Conservation (phyloP, 2,888 invertebrate genomes). For the Sycophila texana region DNA sequence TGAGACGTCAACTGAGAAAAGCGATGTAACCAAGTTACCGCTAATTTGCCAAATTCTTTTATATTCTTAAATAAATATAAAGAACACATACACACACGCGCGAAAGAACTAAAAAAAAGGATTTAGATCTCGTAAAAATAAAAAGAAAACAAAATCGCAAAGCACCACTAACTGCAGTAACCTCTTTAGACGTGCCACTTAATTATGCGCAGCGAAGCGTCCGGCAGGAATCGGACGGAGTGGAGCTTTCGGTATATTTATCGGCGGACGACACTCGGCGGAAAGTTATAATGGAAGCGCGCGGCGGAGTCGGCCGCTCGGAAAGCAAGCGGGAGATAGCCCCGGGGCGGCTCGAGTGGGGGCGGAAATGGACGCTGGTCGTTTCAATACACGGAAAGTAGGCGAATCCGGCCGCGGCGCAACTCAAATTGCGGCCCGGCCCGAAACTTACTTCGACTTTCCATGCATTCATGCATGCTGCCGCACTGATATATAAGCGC, state of each 20-base stretch:
- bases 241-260: constrained; percentile 33
- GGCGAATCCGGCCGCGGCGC: constrained; percentile 31
- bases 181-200: too few species aligned
- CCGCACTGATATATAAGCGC: not conserved
- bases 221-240: too few species aligned
- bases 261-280: constrained; percentile 11
- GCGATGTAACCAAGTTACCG: too few species aligned
- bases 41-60: too few species aligned
- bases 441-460: constrained; percentile 7
- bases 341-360: not conserved
- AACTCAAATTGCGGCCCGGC: constrained; percentile 47
- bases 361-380: constrained; percentile 50
- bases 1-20: too few species aligned
- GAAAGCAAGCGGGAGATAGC: constrained; percentile 14
- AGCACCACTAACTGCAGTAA: too few species aligned
- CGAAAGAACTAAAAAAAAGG: too few species aligned
- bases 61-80: too few species aligned
- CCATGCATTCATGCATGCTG: not conserved
- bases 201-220: too few species aligned
- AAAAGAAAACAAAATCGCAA: too few species aligned
- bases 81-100: too few species aligned
- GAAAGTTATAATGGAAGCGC: constrained; percentile 61
- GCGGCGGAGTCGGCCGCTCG: constrained; percentile 6
- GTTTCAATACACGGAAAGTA: constrained; percentile 49
- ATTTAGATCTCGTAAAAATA: too few species aligned